These are phyloP conservation scores for Matsumurasca onukii DNA, from an alignment of 1,140 invertebrate species.

Conservation along the genomic window DNA sequence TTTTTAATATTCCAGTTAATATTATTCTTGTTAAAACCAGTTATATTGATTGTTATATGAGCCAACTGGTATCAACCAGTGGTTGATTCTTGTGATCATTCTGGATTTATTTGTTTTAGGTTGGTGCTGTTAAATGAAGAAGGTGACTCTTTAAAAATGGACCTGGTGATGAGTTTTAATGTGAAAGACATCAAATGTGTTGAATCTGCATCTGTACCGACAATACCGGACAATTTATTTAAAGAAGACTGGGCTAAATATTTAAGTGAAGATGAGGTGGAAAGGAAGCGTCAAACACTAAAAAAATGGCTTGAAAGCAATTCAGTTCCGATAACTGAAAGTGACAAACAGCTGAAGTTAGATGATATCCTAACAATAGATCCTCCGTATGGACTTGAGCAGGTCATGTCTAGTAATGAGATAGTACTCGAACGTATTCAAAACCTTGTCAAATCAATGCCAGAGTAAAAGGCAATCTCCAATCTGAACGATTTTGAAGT, in stretches of 20 bases:
- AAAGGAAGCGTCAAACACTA: slow-evolving; percentile 28
- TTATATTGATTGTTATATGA: too few relatives aligned
- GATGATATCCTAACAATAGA: slow-evolving; percentile 44
- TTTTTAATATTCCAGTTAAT: too few relatives aligned
- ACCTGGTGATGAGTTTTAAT: neutral
- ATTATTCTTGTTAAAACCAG: too few relatives aligned
- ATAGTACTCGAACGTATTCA: slow-evolving; percentile 45
- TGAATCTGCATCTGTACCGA: neutral
- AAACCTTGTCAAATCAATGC: slow-evolving; percentile 44
- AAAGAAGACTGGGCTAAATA: slow-evolving; percentile 22
- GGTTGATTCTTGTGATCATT: too few relatives aligned
- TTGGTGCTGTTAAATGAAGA: neutral
- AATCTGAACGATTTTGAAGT: too few relatives aligned
- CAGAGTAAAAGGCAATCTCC: slow-evolving; percentile 23
- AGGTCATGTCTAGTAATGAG: slow-evolving; percentile 45
- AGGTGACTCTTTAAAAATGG: neutral
- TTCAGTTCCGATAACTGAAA: slow-evolving; percentile 43
- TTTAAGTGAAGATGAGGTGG: slow-evolving; percentile 12
- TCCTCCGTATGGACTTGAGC: slow-evolving; percentile 44
- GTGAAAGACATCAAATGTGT: slow-evolving; percentile 9
- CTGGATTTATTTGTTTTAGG: neutral
- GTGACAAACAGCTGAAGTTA: slow-evolving; percentile 42
- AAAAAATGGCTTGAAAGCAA: slow-evolving; percentile 45
- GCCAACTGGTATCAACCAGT: too few relatives aligned
- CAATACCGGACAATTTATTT: slow-evolving; percentile 4